A percentile compares a stretch with the other conserved stretches of the same genome.
These are phyloP conservation scores for Drosophila ustulata DNA, from an alignment of 2,888 invertebrate genomes.

Conservation along the genomic window DNA sequence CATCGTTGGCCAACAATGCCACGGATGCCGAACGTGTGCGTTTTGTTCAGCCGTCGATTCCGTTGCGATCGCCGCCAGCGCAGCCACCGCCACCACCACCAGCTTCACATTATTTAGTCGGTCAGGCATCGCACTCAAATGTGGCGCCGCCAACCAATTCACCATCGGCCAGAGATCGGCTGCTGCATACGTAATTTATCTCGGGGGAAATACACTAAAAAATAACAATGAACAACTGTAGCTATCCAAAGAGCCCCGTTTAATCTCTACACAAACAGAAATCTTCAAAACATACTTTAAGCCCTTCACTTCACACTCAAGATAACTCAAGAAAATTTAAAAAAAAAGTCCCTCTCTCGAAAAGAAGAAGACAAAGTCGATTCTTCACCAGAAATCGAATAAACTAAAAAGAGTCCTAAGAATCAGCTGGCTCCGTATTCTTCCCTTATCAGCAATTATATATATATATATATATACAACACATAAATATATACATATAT, in stretches of 20 bases:
- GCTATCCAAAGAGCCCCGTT: conserved; percentile 55
- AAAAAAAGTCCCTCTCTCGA: neutral
- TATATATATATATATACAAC: conserved; percentile 14
- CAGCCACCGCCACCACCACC: conserved; percentile 76
- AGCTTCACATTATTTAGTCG: conserved; percentile 24
- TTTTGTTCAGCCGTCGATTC: conserved; percentile 82
- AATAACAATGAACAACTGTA: conserved; percentile 39
- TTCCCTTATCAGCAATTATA: conserved; percentile 46
- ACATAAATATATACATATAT: conserved; percentile 21
- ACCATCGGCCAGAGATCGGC: conserved; percentile 78
- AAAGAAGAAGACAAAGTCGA: conserved; percentile 17
- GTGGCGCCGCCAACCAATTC: conserved; percentile 54
- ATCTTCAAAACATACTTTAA: conserved; percentile 30
- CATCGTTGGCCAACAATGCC: conserved; percentile 54
- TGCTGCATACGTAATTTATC: conserved; percentile 80
- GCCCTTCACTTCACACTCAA: conserved; percentile 9
- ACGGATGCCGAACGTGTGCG: conserved; percentile 81
- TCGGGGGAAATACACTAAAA: conserved; percentile 46
- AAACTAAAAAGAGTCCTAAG: conserved; percentile 3
- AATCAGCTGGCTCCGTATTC: conserved; percentile 20
- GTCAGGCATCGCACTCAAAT: conserved; percentile 27
- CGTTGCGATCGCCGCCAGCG: conserved; percentile 76
- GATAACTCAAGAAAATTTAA: neutral
- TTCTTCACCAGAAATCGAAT: conserved; percentile 7
- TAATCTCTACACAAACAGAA: conserved; percentile 31